Percentiles rank a stretch among this genome's conserved stretches.
Conservation (phyloP, 2,888 invertebrate genomes). For the Hetaerina titia region DNA sequence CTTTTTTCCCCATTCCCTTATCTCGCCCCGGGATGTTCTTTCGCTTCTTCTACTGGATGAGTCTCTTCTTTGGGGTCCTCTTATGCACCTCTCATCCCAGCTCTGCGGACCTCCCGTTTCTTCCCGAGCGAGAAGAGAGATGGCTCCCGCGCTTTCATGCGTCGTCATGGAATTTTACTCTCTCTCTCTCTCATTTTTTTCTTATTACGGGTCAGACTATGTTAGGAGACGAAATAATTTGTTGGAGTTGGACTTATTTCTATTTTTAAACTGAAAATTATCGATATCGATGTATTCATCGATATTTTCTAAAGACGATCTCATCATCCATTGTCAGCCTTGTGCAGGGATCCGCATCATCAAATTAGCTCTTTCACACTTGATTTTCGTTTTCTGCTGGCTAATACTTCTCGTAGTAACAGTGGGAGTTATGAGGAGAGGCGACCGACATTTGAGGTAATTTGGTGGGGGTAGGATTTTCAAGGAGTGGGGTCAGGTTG, state of each 20-base stretch:
- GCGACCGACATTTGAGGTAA: too few relatives aligned
- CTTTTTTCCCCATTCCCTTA: conserved; percentile 57
- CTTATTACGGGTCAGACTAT: background rate
- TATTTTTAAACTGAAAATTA: background rate
- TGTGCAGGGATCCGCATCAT: too few relatives aligned
- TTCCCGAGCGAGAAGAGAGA: background rate
- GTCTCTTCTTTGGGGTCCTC: background rate
- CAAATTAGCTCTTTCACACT: too few relatives aligned
- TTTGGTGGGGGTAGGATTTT: too few relatives aligned
- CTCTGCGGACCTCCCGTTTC: background rate
- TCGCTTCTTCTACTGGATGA: background rate
- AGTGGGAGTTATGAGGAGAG: too few relatives aligned
- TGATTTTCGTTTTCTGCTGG: too few relatives aligned
- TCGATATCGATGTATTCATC: background rate
- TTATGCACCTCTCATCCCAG: background rate
- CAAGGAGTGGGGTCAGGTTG: too few relatives aligned
- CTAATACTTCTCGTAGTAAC: too few relatives aligned
- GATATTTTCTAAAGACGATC: background rate
- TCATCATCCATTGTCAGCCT: too few relatives aligned
- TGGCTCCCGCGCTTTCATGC: background rate
- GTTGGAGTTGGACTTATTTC: background rate
- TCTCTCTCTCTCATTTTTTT: background rate
- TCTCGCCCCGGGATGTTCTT: conserved; percentile 25
- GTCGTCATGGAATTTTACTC: background rate
- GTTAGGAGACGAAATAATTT: background rate